Evolutionary conservation across 2,113 vertebrate genomes (phyloP).

Genomic region (Gymnobelideus leadbeateri): DNA sequence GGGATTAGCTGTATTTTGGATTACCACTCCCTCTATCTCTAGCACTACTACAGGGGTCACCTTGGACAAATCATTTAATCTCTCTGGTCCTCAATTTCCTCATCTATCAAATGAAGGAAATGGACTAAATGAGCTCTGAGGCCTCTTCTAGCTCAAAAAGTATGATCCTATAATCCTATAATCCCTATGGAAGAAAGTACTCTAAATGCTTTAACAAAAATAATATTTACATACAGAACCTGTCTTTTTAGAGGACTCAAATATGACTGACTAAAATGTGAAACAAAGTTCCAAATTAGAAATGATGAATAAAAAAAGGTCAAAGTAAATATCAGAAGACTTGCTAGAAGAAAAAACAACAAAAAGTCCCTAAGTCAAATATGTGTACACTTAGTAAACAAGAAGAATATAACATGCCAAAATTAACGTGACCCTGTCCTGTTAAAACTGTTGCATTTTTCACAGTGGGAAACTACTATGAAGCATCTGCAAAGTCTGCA

Average conservation of each 20-base stretch:
- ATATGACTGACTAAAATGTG: neutral
- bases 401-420: neutral
- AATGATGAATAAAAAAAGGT: neutral
- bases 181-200: neutral
- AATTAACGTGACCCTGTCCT: neutral
- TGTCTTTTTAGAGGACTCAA: neutral
- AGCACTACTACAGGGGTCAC: neutral
- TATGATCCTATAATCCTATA: neutral
- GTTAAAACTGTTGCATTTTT: conserved; percentile 63
- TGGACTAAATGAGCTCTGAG: neutral
- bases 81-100: neutral
- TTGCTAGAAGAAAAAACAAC: neutral
- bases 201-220: conserved; percentile 26
- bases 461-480: conserved; percentile 23
- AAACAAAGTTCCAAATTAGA: conserved; percentile 7
- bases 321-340: conserved; percentile 31
- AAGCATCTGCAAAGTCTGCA: conserved; percentile 7
- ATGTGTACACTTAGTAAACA: neutral
- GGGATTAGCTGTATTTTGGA: neutral
- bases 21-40: neutral
- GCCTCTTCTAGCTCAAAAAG: neutral
- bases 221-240: neutral
- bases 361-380: conserved; percentile 5
- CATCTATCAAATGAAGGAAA: neutral
- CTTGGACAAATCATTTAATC: neutral